These are phyloP conservation scores for Paracanthobrama guichenoti DNA, from an alignment of 2,113 vertebrate species.

Conservation along the genomic window DNA sequence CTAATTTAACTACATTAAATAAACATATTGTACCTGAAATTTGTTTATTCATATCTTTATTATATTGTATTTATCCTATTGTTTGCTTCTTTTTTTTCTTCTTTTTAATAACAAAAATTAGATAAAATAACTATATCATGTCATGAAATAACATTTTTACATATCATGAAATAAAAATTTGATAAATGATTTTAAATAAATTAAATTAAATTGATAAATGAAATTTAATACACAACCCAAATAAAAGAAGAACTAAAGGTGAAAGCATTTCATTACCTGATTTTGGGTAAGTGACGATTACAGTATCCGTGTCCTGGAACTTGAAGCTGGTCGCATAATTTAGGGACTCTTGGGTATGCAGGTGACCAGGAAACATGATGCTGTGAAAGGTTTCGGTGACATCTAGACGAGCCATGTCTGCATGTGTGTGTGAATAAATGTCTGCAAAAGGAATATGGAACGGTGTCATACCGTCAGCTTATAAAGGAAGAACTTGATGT, in stretches of 20 bases:
- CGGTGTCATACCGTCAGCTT: neutral
- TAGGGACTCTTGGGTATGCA: constrained; percentile 81
- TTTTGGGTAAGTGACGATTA: constrained; percentile 85
- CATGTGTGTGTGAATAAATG: neutral
- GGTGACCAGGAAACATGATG: constrained; percentile 79
- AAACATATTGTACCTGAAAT: no score
- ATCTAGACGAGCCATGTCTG: constrained; percentile 76
- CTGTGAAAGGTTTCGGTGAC: constrained; percentile 74
- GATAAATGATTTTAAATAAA: no score
- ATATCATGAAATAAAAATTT: no score
- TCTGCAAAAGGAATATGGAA: neutral
- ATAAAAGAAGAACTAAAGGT: neutral
- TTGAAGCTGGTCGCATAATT: constrained; percentile 70
- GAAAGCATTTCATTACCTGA: constrained; percentile 73
- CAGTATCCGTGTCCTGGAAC: constrained; percentile 76
- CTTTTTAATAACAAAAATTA: no score
- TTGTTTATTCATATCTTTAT: no score
- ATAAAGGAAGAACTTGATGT: neutral
- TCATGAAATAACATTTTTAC: no score
- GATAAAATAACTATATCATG: no score
- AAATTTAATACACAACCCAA: neutral
- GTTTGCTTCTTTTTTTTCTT: no score
- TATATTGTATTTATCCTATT: no score
- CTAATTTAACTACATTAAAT: no score
- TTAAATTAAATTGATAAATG: no score